Evolutionary conservation across 37 sponge, comb jelly and placozoan genomes (phyloP), one percentile per base, ranked within the genome.

Genomic region (Halisarca cf. caerulea): DNA sequence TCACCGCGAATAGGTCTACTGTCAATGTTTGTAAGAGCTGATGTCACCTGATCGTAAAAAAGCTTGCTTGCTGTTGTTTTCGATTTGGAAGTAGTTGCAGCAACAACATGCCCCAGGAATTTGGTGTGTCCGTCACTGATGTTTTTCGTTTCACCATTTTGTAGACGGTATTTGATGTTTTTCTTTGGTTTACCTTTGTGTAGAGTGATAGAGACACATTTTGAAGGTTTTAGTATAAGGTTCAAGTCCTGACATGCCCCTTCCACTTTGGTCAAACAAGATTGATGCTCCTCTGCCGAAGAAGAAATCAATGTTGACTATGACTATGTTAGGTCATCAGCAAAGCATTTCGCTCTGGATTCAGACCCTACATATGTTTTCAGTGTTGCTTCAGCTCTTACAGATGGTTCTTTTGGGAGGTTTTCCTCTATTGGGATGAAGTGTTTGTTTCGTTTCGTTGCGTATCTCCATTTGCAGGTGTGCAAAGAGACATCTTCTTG

Each of bases 281-380:
- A 30, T 36, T 71, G 40, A 37, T 71, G 72, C 38, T 71, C 72
- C 28, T 27, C 30, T 15, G n/a, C 5, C 6, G 64, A 61, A 27
- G 64, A 15, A 7, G 24, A 28, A 27, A 61, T 7, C 28, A 61
- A 6, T 28, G n/a, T n/a, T n/a, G n/a, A n/a, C n/a, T n/a, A n/a
- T n/a, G n/a, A n/a, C n/a, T n/a, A n/a, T n/a, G 72, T 71, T 35
- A 71, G 72, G 40, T 71, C 72, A 71, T 71, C 72, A 24, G 72
- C 72, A 37, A 38, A 71, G 9, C 32, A 21, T 37, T 71, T 71
- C 5, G 40, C 72, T 18, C 32, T 71, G 28, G 14, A 39, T 30
- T 71, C 72, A 20, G 64, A 62, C 6, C 30, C 6, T 7, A 62
- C n/a, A 7, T 4, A n/a, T 20, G 64, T 7, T 62, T n/a, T 62